Evolutionary conservation across 1,140 invertebrate species (phyloP).

Genomic region (Platorchestia sp.): DNA sequence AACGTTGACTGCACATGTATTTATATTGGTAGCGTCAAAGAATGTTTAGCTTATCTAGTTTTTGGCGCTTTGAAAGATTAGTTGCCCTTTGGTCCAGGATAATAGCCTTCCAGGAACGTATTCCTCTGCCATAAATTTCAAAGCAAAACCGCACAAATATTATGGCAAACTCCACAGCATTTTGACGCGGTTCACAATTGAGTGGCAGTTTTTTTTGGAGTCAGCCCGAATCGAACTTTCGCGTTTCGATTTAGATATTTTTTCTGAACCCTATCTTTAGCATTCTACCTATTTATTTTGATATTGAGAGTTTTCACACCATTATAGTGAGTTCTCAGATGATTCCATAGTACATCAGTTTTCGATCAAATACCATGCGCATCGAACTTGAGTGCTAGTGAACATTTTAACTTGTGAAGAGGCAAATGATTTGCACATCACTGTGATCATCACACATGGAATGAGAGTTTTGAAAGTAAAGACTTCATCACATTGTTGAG

Average conservation of each 20-base stretch:
- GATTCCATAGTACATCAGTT: neutral
- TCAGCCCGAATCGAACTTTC: neutral
- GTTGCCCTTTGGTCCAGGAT: neutral
- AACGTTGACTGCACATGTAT: neutral
- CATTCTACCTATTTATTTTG: neutral
- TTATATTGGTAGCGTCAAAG: neutral
- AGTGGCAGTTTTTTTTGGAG: neutral
- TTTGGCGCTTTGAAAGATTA: neutral
- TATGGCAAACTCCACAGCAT: neutral
- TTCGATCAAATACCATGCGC: neutral
- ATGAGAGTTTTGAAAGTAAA: neutral
- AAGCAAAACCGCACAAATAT: neutral
- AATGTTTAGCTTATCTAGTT: neutral
- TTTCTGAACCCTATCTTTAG: neutral
- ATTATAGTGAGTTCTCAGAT: neutral
- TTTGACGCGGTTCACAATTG: neutral
- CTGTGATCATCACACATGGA: neutral
- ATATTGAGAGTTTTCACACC: neutral
- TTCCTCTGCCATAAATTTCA: neutral
- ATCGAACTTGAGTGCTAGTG: no score
- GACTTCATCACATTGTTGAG: neutral
- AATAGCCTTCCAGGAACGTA: neutral
- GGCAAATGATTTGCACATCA: neutral
- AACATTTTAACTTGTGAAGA: neutral
- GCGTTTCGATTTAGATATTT: neutral